Conservation (phyloP, 1,140 invertebrate genomes). For the Ceratina japonica region DNA sequence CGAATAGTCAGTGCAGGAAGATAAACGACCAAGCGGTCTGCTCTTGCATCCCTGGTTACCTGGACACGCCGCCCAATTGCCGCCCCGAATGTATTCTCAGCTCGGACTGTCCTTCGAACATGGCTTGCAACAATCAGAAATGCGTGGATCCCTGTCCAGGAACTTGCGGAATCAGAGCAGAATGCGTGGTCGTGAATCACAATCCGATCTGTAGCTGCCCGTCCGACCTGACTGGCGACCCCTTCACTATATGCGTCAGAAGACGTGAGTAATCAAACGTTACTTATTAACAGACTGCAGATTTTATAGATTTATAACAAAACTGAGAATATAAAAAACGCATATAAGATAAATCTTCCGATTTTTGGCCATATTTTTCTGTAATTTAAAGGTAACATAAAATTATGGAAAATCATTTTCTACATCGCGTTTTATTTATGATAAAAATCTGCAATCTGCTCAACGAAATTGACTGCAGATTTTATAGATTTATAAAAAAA, state of each 20-base stretch:
- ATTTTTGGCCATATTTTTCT: no score
- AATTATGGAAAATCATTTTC: background rate
- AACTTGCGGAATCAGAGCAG: constrained; percentile 75
- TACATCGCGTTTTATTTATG: no score
- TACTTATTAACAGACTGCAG: no score
- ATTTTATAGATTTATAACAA: no score
- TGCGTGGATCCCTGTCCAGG: constrained; percentile 76
- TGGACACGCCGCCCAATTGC: constrained; percentile 83
- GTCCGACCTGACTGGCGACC: constrained; percentile 81
- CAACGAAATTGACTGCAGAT: no score
- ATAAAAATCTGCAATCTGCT: no score
- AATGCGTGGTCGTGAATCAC: constrained; percentile 75
- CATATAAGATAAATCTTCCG: no score
- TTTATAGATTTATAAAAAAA: no score
- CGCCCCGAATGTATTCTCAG: constrained; percentile 80
- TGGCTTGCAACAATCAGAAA: constrained; percentile 75
- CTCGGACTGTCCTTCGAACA: constrained; percentile 72
- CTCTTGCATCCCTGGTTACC: constrained; percentile 82
- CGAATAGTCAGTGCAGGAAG: constrained; percentile 85
- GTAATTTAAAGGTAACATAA: no score
- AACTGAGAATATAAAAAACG: no score
- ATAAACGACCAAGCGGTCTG: constrained; percentile 81
- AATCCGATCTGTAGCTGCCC: constrained; percentile 82
- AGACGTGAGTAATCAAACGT: constrained; percentile 64
- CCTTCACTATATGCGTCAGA: constrained; percentile 77